Evolutionary conservation across 2,113 vertebrate genomes (phyloP).

Genomic region (Chiloscyllium plagiosum): DNA sequence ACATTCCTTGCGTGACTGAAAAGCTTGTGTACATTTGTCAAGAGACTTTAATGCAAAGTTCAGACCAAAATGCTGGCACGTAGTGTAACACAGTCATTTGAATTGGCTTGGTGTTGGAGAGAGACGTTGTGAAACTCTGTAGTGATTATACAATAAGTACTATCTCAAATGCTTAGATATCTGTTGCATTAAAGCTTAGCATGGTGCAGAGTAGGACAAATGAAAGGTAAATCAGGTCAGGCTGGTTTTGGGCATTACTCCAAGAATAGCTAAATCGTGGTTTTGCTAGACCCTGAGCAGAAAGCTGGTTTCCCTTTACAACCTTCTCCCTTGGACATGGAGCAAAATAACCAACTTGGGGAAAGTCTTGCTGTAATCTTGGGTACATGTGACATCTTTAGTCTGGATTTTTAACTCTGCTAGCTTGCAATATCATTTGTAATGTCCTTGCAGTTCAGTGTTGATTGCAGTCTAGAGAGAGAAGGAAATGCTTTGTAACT

Average conservation of each 20-base stretch:
- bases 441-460: not conserved
- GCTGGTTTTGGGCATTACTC: not conserved
- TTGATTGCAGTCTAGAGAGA: not conserved
- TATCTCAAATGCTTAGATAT: not conserved
- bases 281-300: not conserved
- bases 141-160: not conserved
- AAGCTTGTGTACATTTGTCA: not conserved
- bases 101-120: not conserved
- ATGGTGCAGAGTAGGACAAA: not conserved
- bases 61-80: not conserved
- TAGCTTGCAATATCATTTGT: not conserved
- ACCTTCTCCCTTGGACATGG: not conserved
- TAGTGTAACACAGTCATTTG: not conserved
- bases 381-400: not conserved
- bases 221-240: not conserved
- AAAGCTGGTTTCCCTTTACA: not conserved
- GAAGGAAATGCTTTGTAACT: not conserved
- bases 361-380: not conserved
- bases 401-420: not conserved
- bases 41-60: not conserved
- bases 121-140: not conserved
- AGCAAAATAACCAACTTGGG: not conserved
- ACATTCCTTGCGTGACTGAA: slow-evolving; percentile 6
- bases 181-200: not conserved
- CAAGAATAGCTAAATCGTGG: not conserved